Base-by-base conservation (phyloP, 2,113 vertebrate genomes). In the Dipodomys spectabilis region DNA sequence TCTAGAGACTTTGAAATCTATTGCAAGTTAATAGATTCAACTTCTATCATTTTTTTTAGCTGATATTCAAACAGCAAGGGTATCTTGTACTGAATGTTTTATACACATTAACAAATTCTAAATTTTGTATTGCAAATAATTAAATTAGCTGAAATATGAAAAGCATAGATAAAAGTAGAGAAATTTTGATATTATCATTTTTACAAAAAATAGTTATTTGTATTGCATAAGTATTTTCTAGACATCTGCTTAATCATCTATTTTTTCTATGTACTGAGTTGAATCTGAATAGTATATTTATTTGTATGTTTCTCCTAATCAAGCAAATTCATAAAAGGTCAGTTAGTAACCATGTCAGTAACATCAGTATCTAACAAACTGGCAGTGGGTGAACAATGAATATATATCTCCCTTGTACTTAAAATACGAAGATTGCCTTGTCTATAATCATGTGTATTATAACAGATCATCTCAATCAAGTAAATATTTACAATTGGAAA, bases 11-110 rank as follows among this genome's bases (percentile, higher is more conserved):
- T 94, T 72, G 57, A 49, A 82, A 71, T 27, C 0, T 13, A 1
- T 0, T 53, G 18, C 19, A 19, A 49, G 6, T 89, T 85, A 83
- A 64, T 72, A 79, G 82, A 89, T 87, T 73, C 30, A 93, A 44
- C 4, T 88, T 92, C 7, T 77, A 25, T 90, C 67, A 45, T 86
- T 90, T 93, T 88, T 88, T 81, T 28, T 2, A 77, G 80, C 32
- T 67, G n/a, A 69, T 92, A 6, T 68, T 3, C 45, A 23, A 80
- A 73, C 78, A 88, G 45, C 4, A 78, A 92, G 4, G 2, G 32
- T 73, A 90, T 83, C 65, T 62, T 87, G 10, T 80, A 77, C 19
- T 78, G 62, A n/a, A 49, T 60, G 25, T 22, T 89, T 92, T 91
- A 35, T 45, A 79, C 85, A 93, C 75, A 23, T 78, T n/a, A 92